Base-by-base conservation (phyloP, 2,113 vertebrate genomes). In the Dipodomys spectabilis region DNA sequence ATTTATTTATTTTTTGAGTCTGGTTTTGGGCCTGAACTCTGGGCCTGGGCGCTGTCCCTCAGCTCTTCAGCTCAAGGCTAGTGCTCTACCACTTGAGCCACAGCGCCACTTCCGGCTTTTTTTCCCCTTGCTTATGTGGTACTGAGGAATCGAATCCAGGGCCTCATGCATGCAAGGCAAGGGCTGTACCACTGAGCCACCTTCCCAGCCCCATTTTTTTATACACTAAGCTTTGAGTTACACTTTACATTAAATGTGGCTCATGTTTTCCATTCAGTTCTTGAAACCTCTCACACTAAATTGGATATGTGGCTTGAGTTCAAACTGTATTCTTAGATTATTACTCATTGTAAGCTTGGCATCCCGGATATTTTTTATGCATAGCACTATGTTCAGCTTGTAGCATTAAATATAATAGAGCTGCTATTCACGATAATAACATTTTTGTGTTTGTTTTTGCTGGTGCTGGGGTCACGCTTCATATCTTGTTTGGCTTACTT, bases 181-280 rank as follows among this genome's bases (percentile, higher is more conserved):
- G 39, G 5, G 0, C 39, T 39, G 39, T 39, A 39, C 39, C 39
- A 39, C 39, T 39, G 39, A 39, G 39, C 39, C 39, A 39, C 39
- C 39, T 39, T 39, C 39, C 39, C 39, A 39, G 39, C 39, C 39
- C 39, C 39, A 39, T 39, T 39, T 60, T 27, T 96, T 57, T 57
- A 16, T 16, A 57, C 87, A 93, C 89, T 97, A 68, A 94, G 67
- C 39, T 32, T 71, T 97, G 93, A 96, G 91, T 98, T 96, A 97
- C 60, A 83, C 86, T 89, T 88, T 90, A 86, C 85, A 53, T 92
- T 72, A 95, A 93, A 78, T 22, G 27, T 82, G 49, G 30, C 90
- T 95, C 60, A 44, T 57, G 84, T 95, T 91, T 91, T 92, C 91
- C 65, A 30, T 93, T 93, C 49, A 94, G 6, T 82, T 95, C 67